Percentiles rank a stretch among this genome's conserved stretches.
These are phyloP conservation scores for Erinaceus europaeus DNA, from an alignment of 2,113 vertebrate species.

Conservation along the genomic window DNA sequence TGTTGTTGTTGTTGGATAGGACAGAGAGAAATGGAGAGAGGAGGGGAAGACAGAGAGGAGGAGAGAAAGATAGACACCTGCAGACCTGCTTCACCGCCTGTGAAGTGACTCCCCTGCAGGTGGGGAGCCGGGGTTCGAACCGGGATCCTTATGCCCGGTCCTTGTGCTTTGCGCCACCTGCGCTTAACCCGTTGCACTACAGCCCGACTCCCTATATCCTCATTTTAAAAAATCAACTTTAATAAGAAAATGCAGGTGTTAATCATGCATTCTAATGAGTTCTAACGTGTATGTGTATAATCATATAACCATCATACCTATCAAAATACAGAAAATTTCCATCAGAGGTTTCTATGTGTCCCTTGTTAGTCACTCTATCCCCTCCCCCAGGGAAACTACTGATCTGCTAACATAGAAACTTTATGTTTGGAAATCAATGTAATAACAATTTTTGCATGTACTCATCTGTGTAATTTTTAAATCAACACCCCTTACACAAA, in stretches of 20 bases:
- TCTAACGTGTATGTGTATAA: not conserved
- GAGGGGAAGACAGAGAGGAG: too few relatives aligned
- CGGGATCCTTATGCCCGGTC: too few relatives aligned
- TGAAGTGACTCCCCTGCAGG: too few relatives aligned
- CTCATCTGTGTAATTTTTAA: not conserved
- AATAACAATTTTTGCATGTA: not conserved
- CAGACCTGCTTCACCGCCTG: too few relatives aligned
- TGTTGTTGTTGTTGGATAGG: too few relatives aligned
- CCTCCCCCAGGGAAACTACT: not conserved
- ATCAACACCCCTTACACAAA: not conserved
- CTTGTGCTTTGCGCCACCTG: too few relatives aligned
- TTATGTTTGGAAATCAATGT: not conserved
- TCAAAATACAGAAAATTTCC: not conserved
- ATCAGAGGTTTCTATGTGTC: not conserved
- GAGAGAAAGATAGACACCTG: too few relatives aligned
- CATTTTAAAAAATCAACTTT: conserved; percentile 14
- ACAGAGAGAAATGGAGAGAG: too few relatives aligned
- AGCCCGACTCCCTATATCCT: too few relatives aligned
- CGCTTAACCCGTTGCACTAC: too few relatives aligned
- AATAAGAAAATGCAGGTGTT: not conserved
- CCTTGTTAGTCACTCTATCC: not conserved
- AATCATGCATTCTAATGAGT: conserved; percentile 5
- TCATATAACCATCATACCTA: not conserved
- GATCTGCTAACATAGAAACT: not conserved
- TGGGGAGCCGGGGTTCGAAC: too few relatives aligned